A percentile compares a stretch with the other conserved stretches of the same genome.
Evolutionary conservation across 2,113 vertebrate species (phyloP).

Genomic region (Petrocephalus zakoni): DNA sequence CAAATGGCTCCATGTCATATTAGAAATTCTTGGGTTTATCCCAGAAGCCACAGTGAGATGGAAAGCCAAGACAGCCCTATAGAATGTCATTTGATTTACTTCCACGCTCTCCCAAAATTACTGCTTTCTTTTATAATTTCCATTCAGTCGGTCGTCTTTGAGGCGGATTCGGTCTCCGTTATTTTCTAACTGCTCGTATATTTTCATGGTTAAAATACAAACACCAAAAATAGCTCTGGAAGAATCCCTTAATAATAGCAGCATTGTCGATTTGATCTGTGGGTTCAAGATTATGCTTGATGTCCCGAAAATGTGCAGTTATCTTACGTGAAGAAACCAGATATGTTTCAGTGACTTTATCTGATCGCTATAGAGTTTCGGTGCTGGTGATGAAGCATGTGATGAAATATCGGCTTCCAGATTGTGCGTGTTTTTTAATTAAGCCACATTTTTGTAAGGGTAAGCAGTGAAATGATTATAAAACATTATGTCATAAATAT

Average conservation of each 20-base stretch:
- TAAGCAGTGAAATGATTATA: background rate
- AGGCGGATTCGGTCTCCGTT: background rate
- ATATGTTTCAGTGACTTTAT: background rate
- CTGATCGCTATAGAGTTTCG: background rate
- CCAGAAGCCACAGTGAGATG: background rate
- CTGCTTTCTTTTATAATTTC: conserved; percentile 14
- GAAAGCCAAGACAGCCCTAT: background rate
- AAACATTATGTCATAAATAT: background rate
- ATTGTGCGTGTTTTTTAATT: background rate
- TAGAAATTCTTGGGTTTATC: conserved; percentile 7
- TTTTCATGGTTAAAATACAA: conserved; percentile 1
- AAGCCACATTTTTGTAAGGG: background rate
- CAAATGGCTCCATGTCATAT: background rate
- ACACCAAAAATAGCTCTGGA: background rate
- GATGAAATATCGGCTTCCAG: background rate
- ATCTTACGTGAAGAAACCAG: background rate
- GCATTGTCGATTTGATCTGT: background rate
- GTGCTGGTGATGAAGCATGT: background rate
- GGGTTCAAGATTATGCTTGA: background rate
- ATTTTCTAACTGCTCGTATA: background rate
- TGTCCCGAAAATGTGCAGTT: background rate
- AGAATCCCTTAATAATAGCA: background rate
- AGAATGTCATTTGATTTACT: conserved; percentile 9
- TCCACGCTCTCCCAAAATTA: conserved; percentile 5
- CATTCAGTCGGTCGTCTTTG: background rate